Evolutionary conservation across 2,797 vertebrate species (phyloP).

Genomic region (Cryptoprocta ferox): DNA sequence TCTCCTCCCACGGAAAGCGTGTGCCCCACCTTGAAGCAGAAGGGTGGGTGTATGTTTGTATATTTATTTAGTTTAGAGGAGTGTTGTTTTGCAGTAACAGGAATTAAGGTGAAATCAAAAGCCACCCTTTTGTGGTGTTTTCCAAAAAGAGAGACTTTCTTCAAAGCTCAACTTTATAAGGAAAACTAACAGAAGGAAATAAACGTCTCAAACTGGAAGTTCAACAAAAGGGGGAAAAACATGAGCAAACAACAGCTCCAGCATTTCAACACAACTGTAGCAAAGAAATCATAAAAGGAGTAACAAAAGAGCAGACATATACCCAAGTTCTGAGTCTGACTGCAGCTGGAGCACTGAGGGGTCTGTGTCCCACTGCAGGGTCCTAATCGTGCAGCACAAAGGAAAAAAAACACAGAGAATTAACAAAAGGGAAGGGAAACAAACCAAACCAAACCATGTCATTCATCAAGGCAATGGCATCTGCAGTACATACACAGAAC

Average conservation of each 20-base stretch:
- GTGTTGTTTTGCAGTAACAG: not conserved
- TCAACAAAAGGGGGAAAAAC: constrained; percentile 59
- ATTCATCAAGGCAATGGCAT: constrained; percentile 79
- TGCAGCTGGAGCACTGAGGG: constrained; percentile 99
- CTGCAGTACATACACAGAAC: constrained; percentile 76
- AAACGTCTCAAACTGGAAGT: constrained; percentile 67
- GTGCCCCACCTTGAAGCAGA: not conserved
- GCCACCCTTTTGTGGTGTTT: constrained; percentile 73
- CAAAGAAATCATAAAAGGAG: constrained; percentile 80
- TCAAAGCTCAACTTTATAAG: constrained; percentile 63
- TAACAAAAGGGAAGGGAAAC: constrained; percentile 86
- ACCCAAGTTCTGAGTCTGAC: constrained; percentile 98
- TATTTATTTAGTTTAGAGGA: not conserved
- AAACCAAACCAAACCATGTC: constrained; percentile 68
- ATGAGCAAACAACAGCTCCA: constrained; percentile 67
- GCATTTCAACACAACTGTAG: constrained; percentile 82
- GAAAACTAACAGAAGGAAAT: constrained; percentile 75
- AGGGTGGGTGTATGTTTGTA: not conserved
- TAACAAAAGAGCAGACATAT: constrained; percentile 89
- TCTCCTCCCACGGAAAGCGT: not conserved
- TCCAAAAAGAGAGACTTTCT: constrained; percentile 74
- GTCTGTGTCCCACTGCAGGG: constrained; percentile 99
- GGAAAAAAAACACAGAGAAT: constrained; percentile 90
- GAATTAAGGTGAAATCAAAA: constrained; percentile 16
- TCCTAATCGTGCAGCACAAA: constrained; percentile 92